Evolutionary conservation across 2,888 invertebrate species (phyloP).

Genomic region (Scaptomyza parva): DNA sequence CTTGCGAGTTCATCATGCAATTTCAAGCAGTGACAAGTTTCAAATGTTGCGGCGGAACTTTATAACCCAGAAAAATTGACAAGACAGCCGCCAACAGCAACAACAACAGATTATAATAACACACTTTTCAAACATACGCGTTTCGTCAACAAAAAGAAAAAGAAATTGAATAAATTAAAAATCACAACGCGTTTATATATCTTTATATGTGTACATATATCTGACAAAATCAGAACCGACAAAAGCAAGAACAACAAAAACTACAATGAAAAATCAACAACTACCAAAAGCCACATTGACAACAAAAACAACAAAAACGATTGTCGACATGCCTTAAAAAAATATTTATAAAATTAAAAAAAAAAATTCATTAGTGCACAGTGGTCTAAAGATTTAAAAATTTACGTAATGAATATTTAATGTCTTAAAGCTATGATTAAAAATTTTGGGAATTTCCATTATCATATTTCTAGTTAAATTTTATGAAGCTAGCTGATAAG

Average conservation of each 20-base stretch:
- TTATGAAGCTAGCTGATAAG: constrained; percentile 11
- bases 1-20: constrained; percentile 20
- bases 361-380: constrained; percentile 60
- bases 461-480: background rate
- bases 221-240: constrained; percentile 58
- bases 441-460: background rate
- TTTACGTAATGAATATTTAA: too few species aligned
- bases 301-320: constrained; percentile 11
- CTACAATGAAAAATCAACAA: background rate
- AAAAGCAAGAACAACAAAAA: constrained; percentile 28
- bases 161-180: constrained; percentile 74
- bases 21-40: constrained; percentile 47
- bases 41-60: constrained; percentile 52
- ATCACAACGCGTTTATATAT: constrained; percentile 65
- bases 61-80: constrained; percentile 23
- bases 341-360: constrained; percentile 21
- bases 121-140: constrained; percentile 60
- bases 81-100: constrained; percentile 15
- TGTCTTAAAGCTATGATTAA: too few species aligned
- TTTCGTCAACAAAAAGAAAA: constrained; percentile 38
- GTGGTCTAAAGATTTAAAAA: constrained; percentile 52
- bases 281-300: constrained; percentile 14
- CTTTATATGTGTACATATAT: constrained; percentile 23
- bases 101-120: constrained; percentile 37
- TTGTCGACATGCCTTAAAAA: constrained; percentile 43